A percentile compares a stretch with the other conserved stretches of the same genome.
Conservation (phyloP, 2,797 vertebrate species). For the Diplodus sargus region DNA sequence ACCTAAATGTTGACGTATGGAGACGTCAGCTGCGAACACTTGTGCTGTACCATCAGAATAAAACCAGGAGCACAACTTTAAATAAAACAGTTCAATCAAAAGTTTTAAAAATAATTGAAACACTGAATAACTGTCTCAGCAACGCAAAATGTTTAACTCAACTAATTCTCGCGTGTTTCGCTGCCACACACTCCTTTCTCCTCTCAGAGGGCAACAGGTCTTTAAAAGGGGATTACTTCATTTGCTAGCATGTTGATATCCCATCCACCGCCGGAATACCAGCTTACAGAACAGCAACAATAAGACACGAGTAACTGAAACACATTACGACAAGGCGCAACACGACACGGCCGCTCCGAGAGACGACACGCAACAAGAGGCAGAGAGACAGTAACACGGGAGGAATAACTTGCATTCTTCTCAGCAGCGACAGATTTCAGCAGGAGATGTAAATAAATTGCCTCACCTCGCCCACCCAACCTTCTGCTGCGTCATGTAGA, state of each 20-base stretch:
- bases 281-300: not conserved
- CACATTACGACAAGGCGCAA: not conserved
- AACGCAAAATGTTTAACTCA: conserved; percentile 19
- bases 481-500: not conserved
- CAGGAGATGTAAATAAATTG: conserved; percentile 12
- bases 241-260: not conserved
- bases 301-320: not conserved
- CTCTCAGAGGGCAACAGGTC: not conserved
- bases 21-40: conserved; percentile 36
- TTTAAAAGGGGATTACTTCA: not conserved
- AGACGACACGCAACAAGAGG: not conserved
- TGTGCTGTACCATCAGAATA: conserved; percentile 14
- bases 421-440: conserved; percentile 5
- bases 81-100: conserved; percentile 4
- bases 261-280: not conserved
- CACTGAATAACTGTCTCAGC: conserved; percentile 1
- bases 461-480: not conserved
- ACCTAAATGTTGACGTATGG: conserved; percentile 8
- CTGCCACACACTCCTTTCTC: conserved; percentile 1
- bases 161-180: conserved; percentile 3
- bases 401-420: conserved; percentile 14
- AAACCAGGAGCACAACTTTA: not conserved
- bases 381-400: not conserved
- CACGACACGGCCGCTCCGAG: not conserved
- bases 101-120: conserved; percentile 18